Base-by-base conservation (phyloP, 1,140 invertebrate genomes). In the Amyelois transitella region DNA sequence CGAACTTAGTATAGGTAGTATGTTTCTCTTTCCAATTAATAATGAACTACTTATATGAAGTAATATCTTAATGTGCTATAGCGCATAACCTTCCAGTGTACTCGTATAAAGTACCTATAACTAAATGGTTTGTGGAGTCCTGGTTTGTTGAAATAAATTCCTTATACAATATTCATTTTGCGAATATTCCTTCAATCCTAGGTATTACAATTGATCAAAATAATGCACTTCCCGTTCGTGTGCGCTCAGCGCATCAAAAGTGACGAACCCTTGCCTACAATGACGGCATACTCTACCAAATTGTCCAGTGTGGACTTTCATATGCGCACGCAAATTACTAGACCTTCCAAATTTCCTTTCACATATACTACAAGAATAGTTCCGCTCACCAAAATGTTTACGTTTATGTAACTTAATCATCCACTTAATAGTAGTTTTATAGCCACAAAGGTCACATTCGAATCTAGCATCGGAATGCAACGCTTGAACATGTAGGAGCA, bases 261-360 rank as follows among this genome's bases (percentile, higher is more conserved):
- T 65, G 0, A 49, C 49, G 44, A 77, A 79, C 1, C 78, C 78
- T 10, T 56, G 45, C 17, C 69, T 55, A 53, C 76, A 79, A 51
- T 67, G 63, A 0, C 78, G 51, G 47, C 77, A 81, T 0, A 81
- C 77, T 1, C 69, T 50, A 12, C 77, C 75, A 6, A 66, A 60
- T 3, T 58, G 55, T 0, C 78, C 78, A 2, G 76, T 72, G 43
- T 81, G 75, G 1, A 78, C 70, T 50, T 78, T 81, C 68, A 81
- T 77, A 58, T 81, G 77, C 1, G 64, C 64, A 5, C 77, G 43
- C 1, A 81, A 19, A 44, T 81, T 78, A 47, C 72, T 77, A 2
- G 77, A 75, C 43, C 78, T 67, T 0, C 74, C 69, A 45, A 81
- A 77, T 12, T 53, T 53, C 19, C 48, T 67, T 6, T 65, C 58